phyloP scores from a whole-genome alignment of 1,140 invertebrate species.

The Tetranychus urticae region DNA sequence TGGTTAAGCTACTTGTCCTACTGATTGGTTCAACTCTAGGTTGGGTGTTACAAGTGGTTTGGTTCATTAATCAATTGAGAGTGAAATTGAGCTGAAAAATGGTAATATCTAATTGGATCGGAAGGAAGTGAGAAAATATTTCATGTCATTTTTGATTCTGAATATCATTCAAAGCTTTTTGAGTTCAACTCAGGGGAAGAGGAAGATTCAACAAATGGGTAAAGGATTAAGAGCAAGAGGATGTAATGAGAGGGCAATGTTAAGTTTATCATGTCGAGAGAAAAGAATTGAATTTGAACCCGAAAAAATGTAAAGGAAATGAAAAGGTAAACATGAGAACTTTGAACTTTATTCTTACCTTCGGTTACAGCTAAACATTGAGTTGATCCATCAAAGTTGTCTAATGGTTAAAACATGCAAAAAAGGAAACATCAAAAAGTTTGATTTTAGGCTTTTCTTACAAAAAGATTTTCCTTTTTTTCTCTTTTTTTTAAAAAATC shows the following conservation, averaged over 20 bases:
- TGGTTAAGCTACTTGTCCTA: no score
- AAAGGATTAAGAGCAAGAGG: background rate
- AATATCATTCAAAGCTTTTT: no score
- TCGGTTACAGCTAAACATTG: conserved; percentile 20
- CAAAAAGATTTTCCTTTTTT: background rate
- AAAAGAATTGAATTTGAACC: no score
- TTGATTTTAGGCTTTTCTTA: background rate
- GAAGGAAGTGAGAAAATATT: background rate
- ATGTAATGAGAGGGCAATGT: background rate
- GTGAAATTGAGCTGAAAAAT: no score
- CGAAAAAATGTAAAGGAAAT: no score
- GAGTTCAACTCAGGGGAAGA: no score
- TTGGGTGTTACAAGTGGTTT: no score
- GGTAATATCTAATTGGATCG: no score
- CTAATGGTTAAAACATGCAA: conserved; percentile 1
- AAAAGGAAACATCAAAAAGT: background rate
- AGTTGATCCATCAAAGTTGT: conserved; percentile 19
- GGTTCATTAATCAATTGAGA: no score
- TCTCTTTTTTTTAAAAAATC: background rate
- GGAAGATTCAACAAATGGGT: no score
- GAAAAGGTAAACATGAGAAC: conserved; percentile 2
- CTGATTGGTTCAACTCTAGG: no score
- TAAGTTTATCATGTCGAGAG: no score
- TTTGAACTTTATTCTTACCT: conserved; percentile 13
- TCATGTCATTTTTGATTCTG: background rate